A percentile compares a stretch with the other conserved stretches of the same genome.
Evolutionary conservation across 2,888 invertebrate genomes (phyloP).

Genomic region (Xestia sexstrigata): DNA sequence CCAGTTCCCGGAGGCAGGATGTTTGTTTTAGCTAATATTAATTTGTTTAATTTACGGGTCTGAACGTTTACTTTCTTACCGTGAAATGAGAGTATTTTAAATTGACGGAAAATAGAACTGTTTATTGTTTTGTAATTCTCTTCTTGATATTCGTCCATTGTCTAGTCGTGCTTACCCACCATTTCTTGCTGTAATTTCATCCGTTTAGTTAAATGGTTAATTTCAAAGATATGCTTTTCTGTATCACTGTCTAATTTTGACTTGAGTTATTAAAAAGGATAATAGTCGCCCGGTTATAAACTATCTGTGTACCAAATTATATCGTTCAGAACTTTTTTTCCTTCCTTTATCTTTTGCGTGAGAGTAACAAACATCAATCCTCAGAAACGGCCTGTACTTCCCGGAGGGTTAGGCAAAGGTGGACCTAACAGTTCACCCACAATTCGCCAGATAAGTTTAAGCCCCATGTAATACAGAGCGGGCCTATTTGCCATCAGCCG

Average conservation of each 20-base stretch:
- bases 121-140: not conserved
- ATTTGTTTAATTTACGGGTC: conserved; percentile 53
- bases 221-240: not conserved
- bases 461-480: too few relatives aligned
- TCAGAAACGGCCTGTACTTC: too few relatives aligned
- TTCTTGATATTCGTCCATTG: not conserved
- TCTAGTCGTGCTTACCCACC: not conserved
- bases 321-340: too few relatives aligned
- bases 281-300: too few relatives aligned
- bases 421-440: too few relatives aligned
- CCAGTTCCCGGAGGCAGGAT: conserved; percentile 28
- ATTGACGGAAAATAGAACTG: not conserved
- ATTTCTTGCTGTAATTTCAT: not conserved
- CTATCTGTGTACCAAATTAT: too few relatives aligned
- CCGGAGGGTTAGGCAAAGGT: too few relatives aligned
- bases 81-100: conserved; percentile 8
- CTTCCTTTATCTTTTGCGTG: too few relatives aligned
- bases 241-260: not conserved
- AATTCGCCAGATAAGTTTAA: too few relatives aligned
- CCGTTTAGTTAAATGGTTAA: not conserved
- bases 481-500: too few relatives aligned
- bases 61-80: conserved; percentile 3
- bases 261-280: too few relatives aligned
- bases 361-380: too few relatives aligned
- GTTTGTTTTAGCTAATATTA: conserved; percentile 55